Evolutionary conservation across 2,888 invertebrate species (phyloP).

Genomic region (Linnaemya tessellans): DNA sequence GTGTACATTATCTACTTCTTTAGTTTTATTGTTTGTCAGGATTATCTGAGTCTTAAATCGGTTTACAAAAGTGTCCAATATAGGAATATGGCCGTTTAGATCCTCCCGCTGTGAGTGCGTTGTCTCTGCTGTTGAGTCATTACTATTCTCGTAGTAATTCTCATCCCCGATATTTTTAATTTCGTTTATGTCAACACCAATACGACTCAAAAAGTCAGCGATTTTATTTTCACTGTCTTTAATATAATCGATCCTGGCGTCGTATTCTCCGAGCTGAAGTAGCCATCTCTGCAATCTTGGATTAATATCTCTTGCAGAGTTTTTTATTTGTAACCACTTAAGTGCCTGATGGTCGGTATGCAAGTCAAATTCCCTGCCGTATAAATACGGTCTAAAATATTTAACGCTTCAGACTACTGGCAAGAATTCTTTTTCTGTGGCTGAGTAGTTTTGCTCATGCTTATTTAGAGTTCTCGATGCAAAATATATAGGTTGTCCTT

Average conservation of each 20-base stretch:
- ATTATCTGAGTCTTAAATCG: background rate
- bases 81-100: background rate
- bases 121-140: background rate
- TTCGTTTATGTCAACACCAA: background rate
- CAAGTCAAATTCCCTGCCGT: constrained; percentile 4
- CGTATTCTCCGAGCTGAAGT: too few relatives aligned
- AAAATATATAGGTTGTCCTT: too few relatives aligned
- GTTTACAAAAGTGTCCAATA: background rate
- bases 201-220: background rate
- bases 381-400: background rate
- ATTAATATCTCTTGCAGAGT: too few relatives aligned
- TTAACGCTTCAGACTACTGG: background rate
- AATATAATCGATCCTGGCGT: background rate
- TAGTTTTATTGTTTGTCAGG: background rate
- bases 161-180: constrained; percentile 5
- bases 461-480: too few relatives aligned
- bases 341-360: background rate
- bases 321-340: background rate
- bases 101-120: background rate
- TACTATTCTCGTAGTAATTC: background rate
- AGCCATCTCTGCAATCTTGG: too few relatives aligned
- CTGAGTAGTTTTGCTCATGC: background rate
- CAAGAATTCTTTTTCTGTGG: too few relatives aligned
- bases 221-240: background rate
- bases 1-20: background rate